Evolutionary conservation across 64 coral and sea anemone species (phyloP).

Genomic region (Montipora capricornis): DNA sequence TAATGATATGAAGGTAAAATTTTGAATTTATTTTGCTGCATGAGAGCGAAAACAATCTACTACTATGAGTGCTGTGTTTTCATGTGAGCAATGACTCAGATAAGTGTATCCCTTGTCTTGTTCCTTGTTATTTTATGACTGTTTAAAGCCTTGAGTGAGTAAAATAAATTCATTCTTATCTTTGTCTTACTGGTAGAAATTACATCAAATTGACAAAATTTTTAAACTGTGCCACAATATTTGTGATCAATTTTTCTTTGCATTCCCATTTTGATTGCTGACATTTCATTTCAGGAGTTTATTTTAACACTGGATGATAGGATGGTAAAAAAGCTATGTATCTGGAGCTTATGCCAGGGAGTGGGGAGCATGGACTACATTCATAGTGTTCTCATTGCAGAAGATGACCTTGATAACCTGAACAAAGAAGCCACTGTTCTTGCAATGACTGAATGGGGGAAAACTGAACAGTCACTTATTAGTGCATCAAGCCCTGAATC

Average conservation of each 20-base stretch:
- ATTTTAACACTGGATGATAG: constrained; percentile 24
- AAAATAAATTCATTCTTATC: neutral
- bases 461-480: neutral
- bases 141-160: neutral
- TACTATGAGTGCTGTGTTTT: too few relatives aligned
- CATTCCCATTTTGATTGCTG: too few relatives aligned
- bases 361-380: constrained; percentile 51
- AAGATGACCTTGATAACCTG: constrained; percentile 49
- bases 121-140: neutral
- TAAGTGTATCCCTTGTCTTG: neutral
- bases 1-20: neutral
- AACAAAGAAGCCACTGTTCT: neutral
- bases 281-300: constrained; percentile 60
- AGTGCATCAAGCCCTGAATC: neutral
- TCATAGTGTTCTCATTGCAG: constrained; percentile 35
- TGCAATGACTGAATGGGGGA: neutral
- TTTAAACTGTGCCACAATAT: neutral
- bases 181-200: neutral
- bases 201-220: neutral
- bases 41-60: neutral
- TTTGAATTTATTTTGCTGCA: neutral
- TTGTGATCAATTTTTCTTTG: neutral
- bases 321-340: constrained; percentile 16
- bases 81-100: neutral
- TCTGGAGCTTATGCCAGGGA: neutral